phyloP scores from a whole-genome alignment of 2,797 vertebrate species.

The Caiman crocodilus region DNA sequence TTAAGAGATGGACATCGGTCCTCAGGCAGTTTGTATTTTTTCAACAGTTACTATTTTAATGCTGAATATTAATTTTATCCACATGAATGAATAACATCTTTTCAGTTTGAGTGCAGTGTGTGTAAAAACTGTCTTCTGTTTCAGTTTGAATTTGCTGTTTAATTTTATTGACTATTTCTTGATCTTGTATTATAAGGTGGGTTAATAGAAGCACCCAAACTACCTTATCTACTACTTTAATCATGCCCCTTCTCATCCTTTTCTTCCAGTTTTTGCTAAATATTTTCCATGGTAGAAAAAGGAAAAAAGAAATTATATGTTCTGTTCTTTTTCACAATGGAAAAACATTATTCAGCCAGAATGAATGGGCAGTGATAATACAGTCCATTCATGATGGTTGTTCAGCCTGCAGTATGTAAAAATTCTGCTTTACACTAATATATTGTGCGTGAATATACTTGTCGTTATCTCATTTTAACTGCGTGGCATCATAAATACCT shows the following conservation, averaged over 20 bases:
- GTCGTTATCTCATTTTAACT: neutral
- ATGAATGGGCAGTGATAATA: neutral
- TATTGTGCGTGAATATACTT: neutral
- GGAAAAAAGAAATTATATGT: neutral
- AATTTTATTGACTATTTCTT: neutral
- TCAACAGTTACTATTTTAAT: neutral
- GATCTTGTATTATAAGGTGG: neutral
- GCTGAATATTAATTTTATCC: neutral
- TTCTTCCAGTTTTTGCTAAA: neutral
- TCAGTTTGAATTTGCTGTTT: neutral
- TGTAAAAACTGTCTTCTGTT: neutral
- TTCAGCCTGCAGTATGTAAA: neutral
- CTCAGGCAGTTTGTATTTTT: neutral
- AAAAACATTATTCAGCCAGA: neutral
- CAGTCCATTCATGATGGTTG: neutral
- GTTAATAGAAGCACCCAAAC: fast-evolving
- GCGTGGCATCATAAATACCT: neutral
- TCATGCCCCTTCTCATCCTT: neutral
- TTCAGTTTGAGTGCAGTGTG: neutral
- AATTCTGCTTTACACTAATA: neutral
- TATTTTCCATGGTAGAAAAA: neutral
- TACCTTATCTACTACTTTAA: neutral
- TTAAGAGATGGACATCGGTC: neutral
- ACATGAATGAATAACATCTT: neutral
- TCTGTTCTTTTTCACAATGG: neutral